Percentiles rank a stretch among this genome's conserved stretches.
Evolutionary conservation across 2,113 vertebrate genomes (phyloP).

Genomic region (Odontesthes bonariensis): DNA sequence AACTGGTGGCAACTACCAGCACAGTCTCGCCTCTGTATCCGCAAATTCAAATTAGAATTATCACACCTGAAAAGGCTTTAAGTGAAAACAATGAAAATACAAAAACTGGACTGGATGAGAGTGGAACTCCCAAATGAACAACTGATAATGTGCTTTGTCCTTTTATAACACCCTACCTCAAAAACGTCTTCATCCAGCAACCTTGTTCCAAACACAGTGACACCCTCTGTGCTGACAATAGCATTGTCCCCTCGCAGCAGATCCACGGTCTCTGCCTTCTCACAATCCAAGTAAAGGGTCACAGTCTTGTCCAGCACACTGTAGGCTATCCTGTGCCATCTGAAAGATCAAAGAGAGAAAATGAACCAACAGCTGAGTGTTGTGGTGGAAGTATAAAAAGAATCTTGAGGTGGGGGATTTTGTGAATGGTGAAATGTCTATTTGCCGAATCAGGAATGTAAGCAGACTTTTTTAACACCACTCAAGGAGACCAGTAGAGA

Average conservation of each 20-base stretch:
- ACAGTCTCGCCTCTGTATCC: background rate
- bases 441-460: background rate
- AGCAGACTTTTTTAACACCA: conserved; percentile 5
- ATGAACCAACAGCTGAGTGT: background rate
- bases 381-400: too few species aligned
- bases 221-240: conserved; percentile 85
- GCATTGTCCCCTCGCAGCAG: conserved; percentile 77
- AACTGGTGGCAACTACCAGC: background rate
- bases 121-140: background rate
- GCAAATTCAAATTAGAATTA: background rate
- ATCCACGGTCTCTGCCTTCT: conserved; percentile 78
- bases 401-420: background rate
- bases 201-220: conserved; percentile 88
- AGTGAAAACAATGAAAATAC: background rate
- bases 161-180: conserved; percentile 81
- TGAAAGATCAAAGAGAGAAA: conserved; percentile 53
- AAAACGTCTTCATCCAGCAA: conserved; percentile 86
- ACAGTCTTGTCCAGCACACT: conserved; percentile 83
- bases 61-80: background rate
- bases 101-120: background rate
- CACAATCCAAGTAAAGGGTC: conserved; percentile 88
- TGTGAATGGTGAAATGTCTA: background rate
- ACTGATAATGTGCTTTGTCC: background rate
- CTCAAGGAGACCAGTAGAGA: conserved; percentile 1
- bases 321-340: conserved; percentile 92